Percentiles rank a stretch among this genome's conserved stretches.
These are phyloP conservation scores for Micrasema minimum DNA, from an alignment of 1,140 invertebrate species.

Conservation along the genomic window DNA sequence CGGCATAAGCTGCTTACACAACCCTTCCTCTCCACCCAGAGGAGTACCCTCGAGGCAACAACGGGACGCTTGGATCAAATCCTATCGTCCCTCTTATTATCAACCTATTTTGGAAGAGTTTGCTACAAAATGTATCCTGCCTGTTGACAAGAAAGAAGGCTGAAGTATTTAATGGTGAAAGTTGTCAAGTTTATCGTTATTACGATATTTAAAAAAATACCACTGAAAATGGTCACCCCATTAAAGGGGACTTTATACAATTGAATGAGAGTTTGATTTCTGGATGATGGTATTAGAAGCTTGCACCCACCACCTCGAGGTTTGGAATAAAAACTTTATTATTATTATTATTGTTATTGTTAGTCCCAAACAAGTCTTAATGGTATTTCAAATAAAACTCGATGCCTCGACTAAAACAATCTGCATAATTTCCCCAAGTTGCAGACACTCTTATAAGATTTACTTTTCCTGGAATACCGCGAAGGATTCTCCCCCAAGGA, in stretches of 20 bases:
- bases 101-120: neutral
- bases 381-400: neutral
- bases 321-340: too few relatives aligned
- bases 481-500: neutral
- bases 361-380: neutral
- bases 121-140: too few relatives aligned
- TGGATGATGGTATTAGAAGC: too few relatives aligned
- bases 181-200: too few relatives aligned
- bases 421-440: slow-evolving; percentile 4
- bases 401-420: neutral
- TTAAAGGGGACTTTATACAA: too few relatives aligned
- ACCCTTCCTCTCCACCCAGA: neutral
- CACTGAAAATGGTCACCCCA: too few relatives aligned
- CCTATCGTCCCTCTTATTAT: slow-evolving; percentile 6
- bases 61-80: slow-evolving; percentile 10
- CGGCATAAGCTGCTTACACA: slow-evolving; percentile 16
- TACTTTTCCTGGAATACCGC: slow-evolving; percentile 6
- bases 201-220: too few relatives aligned
- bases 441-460: slow-evolving; percentile 7
- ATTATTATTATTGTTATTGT: too few relatives aligned
- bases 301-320: too few relatives aligned
- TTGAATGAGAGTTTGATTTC: too few relatives aligned
- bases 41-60: neutral
- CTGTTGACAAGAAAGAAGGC: neutral
- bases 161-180: neutral